Base-by-base conservation (phyloP, 2,797 vertebrate species). In the Protonibea diacanthus region DNA sequence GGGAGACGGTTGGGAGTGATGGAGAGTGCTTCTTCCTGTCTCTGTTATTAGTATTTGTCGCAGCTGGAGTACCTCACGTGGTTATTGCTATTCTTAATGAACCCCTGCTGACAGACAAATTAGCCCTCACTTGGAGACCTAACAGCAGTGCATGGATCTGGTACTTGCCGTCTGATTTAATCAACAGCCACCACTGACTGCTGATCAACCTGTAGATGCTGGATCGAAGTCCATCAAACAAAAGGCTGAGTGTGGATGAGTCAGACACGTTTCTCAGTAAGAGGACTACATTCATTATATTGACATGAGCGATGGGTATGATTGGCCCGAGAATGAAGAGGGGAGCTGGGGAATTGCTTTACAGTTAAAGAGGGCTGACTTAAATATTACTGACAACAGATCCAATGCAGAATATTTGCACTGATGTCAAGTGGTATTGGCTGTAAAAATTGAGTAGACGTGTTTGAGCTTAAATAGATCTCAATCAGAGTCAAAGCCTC, bases 201-300 rank as follows among this genome's bases (percentile, higher is more conserved):
- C 71, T 78, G 53, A 87, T 74, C 63, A 83, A 68, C 59, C 13
- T 29, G 56, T 78, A 58, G 60, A 6, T 7, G 4, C 9, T 40
- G n/a, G 51, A 85, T 79, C 47, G 13, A 83, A 79, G 59, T 40
- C 52, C 49, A 79, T 83, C 40, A 62, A 38, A 60, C 49, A 42
- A 45, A 66, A 65, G 17, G 27, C 18, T 18, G 5, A 29, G 18
- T 3, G 0, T 27, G 29, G 21, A 62, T 56, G 44, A 66, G 12
- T 74, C 58, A 14, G 18, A 58, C 7, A 29, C 12, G 1, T 58
- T 58, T 15, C 57, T 44, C n/a, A 58, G 48, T 52, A 62, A 73
- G 29, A 64, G 53, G 27, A n/a, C 20, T 69, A 18, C 13, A 11
- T 18, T 65, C 47, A 65, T 38, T 29, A 12, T 18, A 21, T 75